Conservation (phyloP, 2,113 vertebrate species). For the Cottus gobio region DNA sequence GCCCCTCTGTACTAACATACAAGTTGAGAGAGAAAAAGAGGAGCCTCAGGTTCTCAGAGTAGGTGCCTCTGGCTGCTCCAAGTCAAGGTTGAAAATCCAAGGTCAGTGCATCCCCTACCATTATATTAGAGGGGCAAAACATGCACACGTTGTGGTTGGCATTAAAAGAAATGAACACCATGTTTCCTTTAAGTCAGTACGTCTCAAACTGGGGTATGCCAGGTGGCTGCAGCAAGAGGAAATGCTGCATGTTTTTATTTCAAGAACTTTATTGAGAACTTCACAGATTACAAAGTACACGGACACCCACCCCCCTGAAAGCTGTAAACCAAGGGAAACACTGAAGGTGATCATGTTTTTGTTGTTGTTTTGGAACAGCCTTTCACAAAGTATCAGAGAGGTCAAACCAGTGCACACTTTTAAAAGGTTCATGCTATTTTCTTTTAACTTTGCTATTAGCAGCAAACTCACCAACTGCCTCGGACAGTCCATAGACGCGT, state of each 20-base stretch:
- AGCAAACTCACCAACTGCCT: slow-evolving; percentile 92
- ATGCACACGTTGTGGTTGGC: too few relatives aligned
- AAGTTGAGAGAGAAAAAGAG: not conserved
- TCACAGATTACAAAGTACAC: too few relatives aligned
- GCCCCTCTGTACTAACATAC: not conserved
- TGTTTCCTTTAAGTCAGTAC: too few relatives aligned
- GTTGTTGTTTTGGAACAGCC: not conserved
- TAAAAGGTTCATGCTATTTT: not conserved
- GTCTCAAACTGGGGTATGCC: too few relatives aligned
- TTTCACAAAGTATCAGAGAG: not conserved
- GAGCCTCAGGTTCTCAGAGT: not conserved
- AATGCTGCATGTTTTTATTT: too few relatives aligned
- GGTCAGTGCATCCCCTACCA: too few relatives aligned
- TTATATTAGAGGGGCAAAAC: too few relatives aligned
- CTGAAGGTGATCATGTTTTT: not conserved
- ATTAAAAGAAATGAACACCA: too few relatives aligned
- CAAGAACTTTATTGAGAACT: too few relatives aligned
- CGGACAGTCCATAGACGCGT: slow-evolving; percentile 94
- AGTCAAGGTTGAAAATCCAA: not conserved
- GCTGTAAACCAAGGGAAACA: too few relatives aligned
- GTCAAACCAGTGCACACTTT: not conserved
- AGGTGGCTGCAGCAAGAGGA: too few relatives aligned
- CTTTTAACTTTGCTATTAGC: not conserved
- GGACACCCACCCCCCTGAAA: too few relatives aligned
- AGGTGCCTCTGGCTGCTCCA: not conserved